These are phyloP conservation scores for Limonius californicus DNA, from an alignment of 1,140 invertebrate genomes.

Conservation along the genomic window DNA sequence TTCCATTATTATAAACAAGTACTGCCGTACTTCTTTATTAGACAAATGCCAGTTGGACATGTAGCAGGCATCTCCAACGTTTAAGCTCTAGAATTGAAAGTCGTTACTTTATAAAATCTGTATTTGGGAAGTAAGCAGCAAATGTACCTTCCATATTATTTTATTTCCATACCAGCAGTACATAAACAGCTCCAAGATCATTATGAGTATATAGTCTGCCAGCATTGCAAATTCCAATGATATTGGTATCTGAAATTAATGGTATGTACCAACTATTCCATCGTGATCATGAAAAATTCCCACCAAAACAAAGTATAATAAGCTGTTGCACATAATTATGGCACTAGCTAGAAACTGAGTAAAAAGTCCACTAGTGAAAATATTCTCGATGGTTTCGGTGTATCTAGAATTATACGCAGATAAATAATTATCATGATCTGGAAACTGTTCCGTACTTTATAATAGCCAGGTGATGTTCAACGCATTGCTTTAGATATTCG, in stretches of 20 bases:
- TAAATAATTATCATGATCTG: not conserved
- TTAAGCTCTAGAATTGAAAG: not conserved
- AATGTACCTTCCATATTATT: not conserved
- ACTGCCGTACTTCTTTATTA: not conserved
- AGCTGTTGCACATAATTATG: constrained; percentile 34
- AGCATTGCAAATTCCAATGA: too few species aligned
- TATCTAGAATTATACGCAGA: constrained; percentile 16
- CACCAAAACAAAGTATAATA: constrained; percentile 34
- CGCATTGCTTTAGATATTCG: not conserved
- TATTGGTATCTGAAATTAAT: too few species aligned
- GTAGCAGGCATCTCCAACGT: not conserved
- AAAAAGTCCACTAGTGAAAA: constrained; percentile 32
- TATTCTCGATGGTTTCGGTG: constrained; percentile 21
- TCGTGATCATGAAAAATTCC: too few species aligned
- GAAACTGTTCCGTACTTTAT: constrained; percentile 13
- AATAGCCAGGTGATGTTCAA: constrained; percentile 18
- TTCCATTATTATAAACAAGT: not conserved
- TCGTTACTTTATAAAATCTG: not conserved
- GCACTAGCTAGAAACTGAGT: constrained; percentile 34
- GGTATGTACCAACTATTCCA: too few species aligned
- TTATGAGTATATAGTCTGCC: too few species aligned
- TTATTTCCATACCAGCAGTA: constrained; percentile 3
- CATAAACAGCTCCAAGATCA: not conserved
- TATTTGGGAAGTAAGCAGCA: too few species aligned
- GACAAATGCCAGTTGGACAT: not conserved